Conservation (phyloP, 2,888 invertebrate species). For the Coenonympha glycerion region DNA sequence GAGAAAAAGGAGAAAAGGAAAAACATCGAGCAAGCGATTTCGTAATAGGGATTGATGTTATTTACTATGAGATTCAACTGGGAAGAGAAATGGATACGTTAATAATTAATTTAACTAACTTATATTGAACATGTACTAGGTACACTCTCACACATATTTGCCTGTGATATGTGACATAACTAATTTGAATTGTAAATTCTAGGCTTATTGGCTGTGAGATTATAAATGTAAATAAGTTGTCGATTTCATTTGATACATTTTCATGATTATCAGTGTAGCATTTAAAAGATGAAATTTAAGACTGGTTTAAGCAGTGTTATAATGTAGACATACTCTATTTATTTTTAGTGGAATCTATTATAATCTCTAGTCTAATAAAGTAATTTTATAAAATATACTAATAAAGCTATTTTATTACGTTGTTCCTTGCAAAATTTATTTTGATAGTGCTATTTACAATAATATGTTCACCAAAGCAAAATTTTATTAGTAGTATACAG, state of each 20-base stretch:
- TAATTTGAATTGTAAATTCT: neutral
- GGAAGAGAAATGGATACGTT: neutral
- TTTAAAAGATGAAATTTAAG: slow-evolving; percentile 13
- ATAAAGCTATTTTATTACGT: neutral
- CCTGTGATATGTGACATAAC: slow-evolving; percentile 15
- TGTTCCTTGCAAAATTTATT: neutral
- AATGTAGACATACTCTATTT: slow-evolving; percentile 1
- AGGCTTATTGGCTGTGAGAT: slow-evolving; percentile 27
- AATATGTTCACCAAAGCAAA: too few relatives aligned
- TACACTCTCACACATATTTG: slow-evolving; percentile 7
- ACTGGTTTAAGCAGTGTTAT: slow-evolving; percentile 3
- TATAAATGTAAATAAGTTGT: slow-evolving; percentile 6
- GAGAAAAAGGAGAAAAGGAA: slow-evolving; percentile 45
- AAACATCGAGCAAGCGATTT: slow-evolving; percentile 38
- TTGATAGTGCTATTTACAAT: neutral
- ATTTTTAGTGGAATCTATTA: slow-evolving; percentile 20
- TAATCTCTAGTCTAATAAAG: slow-evolving; percentile 32
- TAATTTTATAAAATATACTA: neutral
- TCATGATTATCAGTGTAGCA: slow-evolving; percentile 12
- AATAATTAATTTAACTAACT: neutral
- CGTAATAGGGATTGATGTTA: slow-evolving; percentile 29
- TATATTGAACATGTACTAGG: neutral
- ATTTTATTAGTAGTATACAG: too few relatives aligned
- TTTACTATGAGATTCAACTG: neutral
- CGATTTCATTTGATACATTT: neutral